Evolutionary conservation across 2,113 vertebrate species (phyloP), one percentile per base, ranked within the genome.

Genomic region (Solea senegalensis): DNA sequence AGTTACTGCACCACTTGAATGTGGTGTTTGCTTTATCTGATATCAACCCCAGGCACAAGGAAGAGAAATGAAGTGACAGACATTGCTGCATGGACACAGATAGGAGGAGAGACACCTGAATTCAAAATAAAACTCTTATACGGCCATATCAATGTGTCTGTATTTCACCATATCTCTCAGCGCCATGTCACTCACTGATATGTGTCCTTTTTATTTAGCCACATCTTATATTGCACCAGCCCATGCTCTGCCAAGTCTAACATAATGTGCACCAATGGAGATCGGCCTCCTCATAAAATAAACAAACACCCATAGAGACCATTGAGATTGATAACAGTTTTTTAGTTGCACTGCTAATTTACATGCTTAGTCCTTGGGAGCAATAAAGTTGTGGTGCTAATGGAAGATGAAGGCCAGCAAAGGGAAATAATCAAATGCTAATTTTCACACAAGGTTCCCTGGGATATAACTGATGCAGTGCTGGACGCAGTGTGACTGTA

Each of bases 1-100:
- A 76, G 49, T 51, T 75, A 83, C 27, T 15, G 41, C 10, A 43
- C 56, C 53, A 62, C 83, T 87, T 90, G 85, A 82, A 91, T 89
- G 83, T 60, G 65, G 44, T 63, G 67, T 69, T 83, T 65, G 64
- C 53, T 34, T 60, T 90, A 79, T 91, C 84, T 88, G 80, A 91
- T 80, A 87, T 88, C 61, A 84, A 88, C 81, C 76, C 76, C 58
- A 28, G 65, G 72, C 70, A 67, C 59, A 49, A 75, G 70, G 77
- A 65, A 82, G 61, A 66, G 65, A 74, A 86, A 75, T 80, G 69
- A 70, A 75, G 16, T 72, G 65, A 80, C 59, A 66, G 82, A 79
- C 79, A 85, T 62, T 4, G 4, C 74, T 76, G 40, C 41, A 61
- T 45, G 55, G 71, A 72, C 51, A 45, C 65, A 80, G 75, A 76